Evolutionary conservation across 2,113 vertebrate species (phyloP), one percentile per base, ranked within the genome.

Genomic region (Zosterops hypoxanthus): DNA sequence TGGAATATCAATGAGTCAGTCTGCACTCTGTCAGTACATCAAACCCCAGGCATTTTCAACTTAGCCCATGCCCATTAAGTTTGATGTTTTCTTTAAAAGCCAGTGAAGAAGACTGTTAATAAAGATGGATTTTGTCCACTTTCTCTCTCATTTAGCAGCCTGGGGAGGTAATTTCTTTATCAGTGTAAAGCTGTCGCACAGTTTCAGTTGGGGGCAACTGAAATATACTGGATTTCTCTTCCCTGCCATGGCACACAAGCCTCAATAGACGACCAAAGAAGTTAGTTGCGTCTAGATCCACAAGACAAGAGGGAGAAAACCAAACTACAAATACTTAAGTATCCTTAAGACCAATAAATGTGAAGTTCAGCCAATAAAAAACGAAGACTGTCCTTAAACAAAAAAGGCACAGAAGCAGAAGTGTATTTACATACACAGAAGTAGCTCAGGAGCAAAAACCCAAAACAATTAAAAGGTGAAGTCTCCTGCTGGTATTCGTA

Each of bases 151-250:
- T 26, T 15, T 72, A 82, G 25, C 46, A 93, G 36, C 25, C 39
- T 53, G 14, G 14, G 12, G 31, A 79, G 34, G 7, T 36, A 56
- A 84, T 85, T 78, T 81, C 8, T 86, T 41, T 50, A 70, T 36
- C 69, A 75, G 25, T 1, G 1, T 33, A 64, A 41, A 4, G 1
- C 14, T 59, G 25, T 63, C 46, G 42, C 17, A 61, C 0, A 0
- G 6, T 78, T 91, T 84, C 42, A 75, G 23, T 18, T 10, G 13
- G 3, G 25, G 9, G 4, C 39, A 82, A 71, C 41, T 78, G 39
- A 91, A 59, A 56, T 33, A 78, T 4, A 12, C 14, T 23, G 44
- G 18, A 60, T 85, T 92, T 85, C 31, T 57, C 31, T 76, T 82
- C 34, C 52, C 77, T 90, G 22, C 4, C 2, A 0, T 14, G 15